These are phyloP conservation scores for Rallus limicola DNA, from an alignment of 2,113 vertebrate genomes.

Conservation along the genomic window DNA sequence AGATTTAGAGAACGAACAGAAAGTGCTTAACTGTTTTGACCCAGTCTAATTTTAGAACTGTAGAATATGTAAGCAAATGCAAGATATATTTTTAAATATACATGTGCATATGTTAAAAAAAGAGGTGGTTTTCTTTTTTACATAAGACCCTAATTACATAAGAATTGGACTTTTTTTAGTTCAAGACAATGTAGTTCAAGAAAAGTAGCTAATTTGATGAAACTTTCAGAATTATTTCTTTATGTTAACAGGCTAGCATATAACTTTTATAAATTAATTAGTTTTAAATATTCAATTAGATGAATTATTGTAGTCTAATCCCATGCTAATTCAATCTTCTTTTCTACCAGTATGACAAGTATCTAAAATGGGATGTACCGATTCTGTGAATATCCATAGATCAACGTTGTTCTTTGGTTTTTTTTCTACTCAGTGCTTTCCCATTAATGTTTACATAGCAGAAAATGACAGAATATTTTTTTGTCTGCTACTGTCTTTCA, in stretches of 20 bases:
- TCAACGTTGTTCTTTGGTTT: neutral
- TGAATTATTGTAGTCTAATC: neutral
- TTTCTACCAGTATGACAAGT: neutral
- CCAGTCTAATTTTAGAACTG: constrained; percentile 29
- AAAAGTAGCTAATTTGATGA: neutral
- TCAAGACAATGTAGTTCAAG: neutral
- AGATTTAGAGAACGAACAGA: neutral
- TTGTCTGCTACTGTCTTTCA: neutral
- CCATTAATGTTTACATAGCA: neutral
- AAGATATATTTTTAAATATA: neutral
- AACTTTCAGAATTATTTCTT: neutral
- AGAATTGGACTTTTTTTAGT: neutral
- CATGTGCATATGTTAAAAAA: neutral
- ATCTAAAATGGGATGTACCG: neutral
- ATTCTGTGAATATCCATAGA: neutral
- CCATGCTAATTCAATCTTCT: neutral
- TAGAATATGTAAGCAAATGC: neutral
- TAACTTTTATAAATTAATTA: neutral
- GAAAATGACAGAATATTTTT: neutral
- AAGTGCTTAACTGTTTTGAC: constrained; percentile 24
- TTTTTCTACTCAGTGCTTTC: neutral
- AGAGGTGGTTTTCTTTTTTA: neutral
- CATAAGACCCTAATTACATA: neutral
- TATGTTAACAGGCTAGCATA: neutral
- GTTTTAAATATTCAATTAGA: constrained; percentile 13